These are phyloP conservation scores for Buphagus erythrorhynchus DNA, from an alignment of 2,797 vertebrate species.

Conservation along the genomic window DNA sequence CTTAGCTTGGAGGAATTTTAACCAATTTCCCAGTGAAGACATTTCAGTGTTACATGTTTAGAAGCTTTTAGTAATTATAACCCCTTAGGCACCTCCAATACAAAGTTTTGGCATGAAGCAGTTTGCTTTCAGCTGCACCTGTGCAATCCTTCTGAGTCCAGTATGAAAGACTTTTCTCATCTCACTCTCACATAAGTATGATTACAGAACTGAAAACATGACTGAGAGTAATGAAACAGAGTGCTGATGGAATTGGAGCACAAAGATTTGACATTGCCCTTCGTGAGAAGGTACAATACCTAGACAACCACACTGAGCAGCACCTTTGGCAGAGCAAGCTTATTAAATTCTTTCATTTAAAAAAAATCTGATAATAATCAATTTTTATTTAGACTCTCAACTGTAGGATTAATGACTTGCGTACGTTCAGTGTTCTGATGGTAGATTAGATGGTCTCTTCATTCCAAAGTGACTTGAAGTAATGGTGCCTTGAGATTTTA, in stretches of 20 bases:
- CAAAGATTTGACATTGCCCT: not conserved
- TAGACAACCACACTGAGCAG: not conserved
- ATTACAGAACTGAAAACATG: not conserved
- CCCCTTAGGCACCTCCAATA: not conserved
- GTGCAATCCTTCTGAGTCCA: not conserved
- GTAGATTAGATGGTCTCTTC: not conserved
- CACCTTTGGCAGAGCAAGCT: not conserved
- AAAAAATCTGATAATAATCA: not conserved
- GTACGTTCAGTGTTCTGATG: not conserved
- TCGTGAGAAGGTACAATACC: not conserved
- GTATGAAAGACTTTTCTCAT: not conserved
- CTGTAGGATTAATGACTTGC: accelerated
- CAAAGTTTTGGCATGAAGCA: not conserved
- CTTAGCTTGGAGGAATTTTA: not conserved
- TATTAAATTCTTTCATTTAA: not conserved
- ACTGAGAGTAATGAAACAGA: not conserved
- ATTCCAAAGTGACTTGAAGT: not conserved
- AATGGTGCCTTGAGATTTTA: not conserved
- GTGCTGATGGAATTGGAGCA: not conserved
- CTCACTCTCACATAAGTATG: not conserved
- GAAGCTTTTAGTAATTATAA: not conserved
- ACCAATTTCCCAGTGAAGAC: not conserved
- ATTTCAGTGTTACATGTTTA: not conserved
- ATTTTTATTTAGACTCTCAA: not conserved
- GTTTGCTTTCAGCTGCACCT: not conserved